Base-by-base conservation (phyloP, 2,113 vertebrate genomes). In the Numenius arquata region DNA sequence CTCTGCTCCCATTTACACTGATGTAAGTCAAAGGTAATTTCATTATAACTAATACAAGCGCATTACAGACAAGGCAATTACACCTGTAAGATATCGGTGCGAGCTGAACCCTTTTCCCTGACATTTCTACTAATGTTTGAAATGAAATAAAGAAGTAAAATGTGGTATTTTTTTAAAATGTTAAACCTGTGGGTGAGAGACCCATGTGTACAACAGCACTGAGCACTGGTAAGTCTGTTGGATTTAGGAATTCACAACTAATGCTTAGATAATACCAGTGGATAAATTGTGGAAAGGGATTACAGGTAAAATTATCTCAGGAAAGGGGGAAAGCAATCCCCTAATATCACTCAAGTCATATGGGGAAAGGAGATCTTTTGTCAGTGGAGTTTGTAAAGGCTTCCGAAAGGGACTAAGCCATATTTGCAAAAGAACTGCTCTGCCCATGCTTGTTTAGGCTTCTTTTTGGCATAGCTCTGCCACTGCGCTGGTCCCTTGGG, bases 61-160 rank as follows among this genome's bases (percentile, higher is more conserved):
- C 56, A 61, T 89, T 72, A 40, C 26, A 71, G 73, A 48, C 15
- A 10, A 73, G 81, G 71, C 53, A 93, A 82, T 94, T 93, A 72
- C 85, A 95, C 85, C 84, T 88, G 53, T 27, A 79, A 91, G 74
- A 61, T 41, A 55, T 6, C 25, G 40, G 87, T 93, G 73, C 45
- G 87, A 96, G 85, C 89, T 52, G 77, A 96, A 85, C 74, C 74
- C 25, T 94, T 48, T 55, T 56, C 76, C 63, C 30, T 97, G 94
- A 82, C 94, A 95, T 95, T 96, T 96, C 88, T 80, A 21, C 62
- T 89, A 32, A 94, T 58, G 91, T 79, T 73, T 55, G 48, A 48
- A 91, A 93, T 7, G 12, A 95, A 87, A 94, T 87, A 84, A 92
- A 0, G 0, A 63, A 55, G 76, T 4, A 27, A 71, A 84, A 79